A percentile compares a stretch with the other conserved stretches of the same genome.
Evolutionary conservation across 2,113 vertebrate genomes (phyloP).

Genomic region (human): DNA sequence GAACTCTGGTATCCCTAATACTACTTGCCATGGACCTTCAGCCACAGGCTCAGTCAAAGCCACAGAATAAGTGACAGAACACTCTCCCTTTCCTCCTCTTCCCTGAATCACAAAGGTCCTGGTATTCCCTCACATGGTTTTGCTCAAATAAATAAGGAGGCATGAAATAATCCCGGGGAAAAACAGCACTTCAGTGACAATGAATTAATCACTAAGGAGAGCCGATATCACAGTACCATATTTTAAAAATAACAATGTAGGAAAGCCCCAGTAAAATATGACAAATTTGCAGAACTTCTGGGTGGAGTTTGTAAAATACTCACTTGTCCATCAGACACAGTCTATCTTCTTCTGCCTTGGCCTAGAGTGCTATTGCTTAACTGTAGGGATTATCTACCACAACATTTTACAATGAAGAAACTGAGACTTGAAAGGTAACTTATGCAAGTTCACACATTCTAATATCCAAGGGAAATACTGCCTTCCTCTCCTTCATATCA

Average conservation of each 20-base stretch:
- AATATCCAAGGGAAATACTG: not conserved
- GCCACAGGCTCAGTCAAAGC: not conserved
- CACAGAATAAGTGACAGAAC: not conserved
- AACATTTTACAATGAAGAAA: not conserved
- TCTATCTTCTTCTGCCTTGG: not conserved
- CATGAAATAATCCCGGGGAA: not conserved
- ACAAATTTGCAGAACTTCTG: not conserved
- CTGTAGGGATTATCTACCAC: not conserved
- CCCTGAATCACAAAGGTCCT: not conserved
- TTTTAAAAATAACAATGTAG: not conserved
- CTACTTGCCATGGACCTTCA: too few species aligned
- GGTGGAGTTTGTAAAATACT: not conserved
- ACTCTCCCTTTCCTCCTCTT: not conserved
- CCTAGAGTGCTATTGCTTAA: not conserved
- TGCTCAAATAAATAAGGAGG: not conserved
- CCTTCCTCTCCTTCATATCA: not conserved
- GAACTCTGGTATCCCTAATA: not conserved
- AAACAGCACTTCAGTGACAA: not conserved
- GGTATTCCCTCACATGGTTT: not conserved
- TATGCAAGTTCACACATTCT: not conserved
- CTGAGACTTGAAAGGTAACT: not conserved
- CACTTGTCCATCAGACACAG: not conserved
- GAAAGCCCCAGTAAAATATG: not conserved
- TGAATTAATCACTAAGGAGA: not conserved
- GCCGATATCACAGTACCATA: not conserved